These are phyloP conservation scores for Drosophila setosimentum DNA, from an alignment of 2,888 invertebrate genomes.

Conservation along the genomic window DNA sequence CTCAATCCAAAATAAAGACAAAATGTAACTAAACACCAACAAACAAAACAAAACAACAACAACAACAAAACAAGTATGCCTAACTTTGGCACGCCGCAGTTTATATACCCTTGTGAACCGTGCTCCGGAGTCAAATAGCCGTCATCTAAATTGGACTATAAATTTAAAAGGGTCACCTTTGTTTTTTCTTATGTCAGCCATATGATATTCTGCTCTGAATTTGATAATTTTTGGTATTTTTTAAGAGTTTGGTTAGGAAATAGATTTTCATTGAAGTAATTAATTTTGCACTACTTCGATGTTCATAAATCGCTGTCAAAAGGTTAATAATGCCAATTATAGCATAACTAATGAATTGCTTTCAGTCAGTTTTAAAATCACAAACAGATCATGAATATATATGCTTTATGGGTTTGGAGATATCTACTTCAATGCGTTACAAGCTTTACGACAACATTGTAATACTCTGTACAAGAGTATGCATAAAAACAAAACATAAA, in stretches of 20 bases:
- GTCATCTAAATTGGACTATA: background rate
- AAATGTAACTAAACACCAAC: conserved; percentile 76
- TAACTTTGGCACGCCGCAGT: background rate
- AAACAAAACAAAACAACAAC: background rate
- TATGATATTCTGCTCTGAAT: background rate
- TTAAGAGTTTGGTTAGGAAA: background rate
- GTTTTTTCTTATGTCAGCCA: background rate
- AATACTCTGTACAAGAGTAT: background rate
- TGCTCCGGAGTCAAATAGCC: background rate
- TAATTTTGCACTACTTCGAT: background rate
- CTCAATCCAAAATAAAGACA: conserved; percentile 50
- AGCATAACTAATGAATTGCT: background rate
- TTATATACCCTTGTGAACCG: background rate
- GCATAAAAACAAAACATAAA: background rate
- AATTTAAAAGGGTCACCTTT: background rate
- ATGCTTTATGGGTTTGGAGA: no score
- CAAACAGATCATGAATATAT: background rate
- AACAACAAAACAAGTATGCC: conserved; percentile 5
- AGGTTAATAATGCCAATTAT: background rate
- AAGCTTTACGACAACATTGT: background rate
- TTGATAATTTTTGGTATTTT: background rate
- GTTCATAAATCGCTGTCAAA: background rate
- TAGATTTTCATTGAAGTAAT: background rate
- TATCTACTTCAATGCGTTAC: background rate
- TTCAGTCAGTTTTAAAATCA: no score